Evolutionary conservation across 2,113 vertebrate genomes (phyloP), one percentile per base, ranked within the genome.

Genomic region (Apus apus): DNA sequence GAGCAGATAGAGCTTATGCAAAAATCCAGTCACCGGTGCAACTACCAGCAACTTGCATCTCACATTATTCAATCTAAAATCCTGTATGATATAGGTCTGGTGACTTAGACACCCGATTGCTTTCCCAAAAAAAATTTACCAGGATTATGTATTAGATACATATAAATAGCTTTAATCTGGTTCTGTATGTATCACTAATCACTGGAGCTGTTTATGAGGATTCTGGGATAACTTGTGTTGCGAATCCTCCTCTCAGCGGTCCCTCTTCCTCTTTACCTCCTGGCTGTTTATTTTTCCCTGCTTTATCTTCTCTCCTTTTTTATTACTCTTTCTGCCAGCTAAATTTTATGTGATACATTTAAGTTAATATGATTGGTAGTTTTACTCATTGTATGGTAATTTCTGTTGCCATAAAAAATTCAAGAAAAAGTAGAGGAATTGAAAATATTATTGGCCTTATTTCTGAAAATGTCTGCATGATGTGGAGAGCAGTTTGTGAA

Each of bases 281-380:
- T 54, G 43, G 43, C 21, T 77, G n/a, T 86, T 92, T 84, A 46
- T 88, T 57, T 88, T 13, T 11, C 32, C 29, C 10, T 75, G 61
- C 32, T 95, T 89, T 71, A 54, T 71, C 21, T 60, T 29, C 11
- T 73, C 51, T 80, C 29, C 4, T 4, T 38, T 92, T 94, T 93
- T 88, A 77, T 74, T 93, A 46, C 8, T 83, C 12, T 66, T 86
- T 81, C 68, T 92, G 64, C 32, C 34, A 81, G 34, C 48, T 87
- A 74, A 81, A 89, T 90, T 95, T 92, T 84, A 90, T 89, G 23
- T 43, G 14, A 68, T 73, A 13, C 51, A 13, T 84, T 94, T 80
- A 81, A 94, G 53, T 85, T 79, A 71, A 75, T 43, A 34, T 67
- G 83, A 67, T 58, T 71, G 48, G n/a, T 92, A 81, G 26, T 77